A percentile compares a stretch with the other conserved stretches of the same genome.
Evolutionary conservation across 2,888 invertebrate species (phyloP).

Genomic region (Sphaeridia pumilis): DNA sequence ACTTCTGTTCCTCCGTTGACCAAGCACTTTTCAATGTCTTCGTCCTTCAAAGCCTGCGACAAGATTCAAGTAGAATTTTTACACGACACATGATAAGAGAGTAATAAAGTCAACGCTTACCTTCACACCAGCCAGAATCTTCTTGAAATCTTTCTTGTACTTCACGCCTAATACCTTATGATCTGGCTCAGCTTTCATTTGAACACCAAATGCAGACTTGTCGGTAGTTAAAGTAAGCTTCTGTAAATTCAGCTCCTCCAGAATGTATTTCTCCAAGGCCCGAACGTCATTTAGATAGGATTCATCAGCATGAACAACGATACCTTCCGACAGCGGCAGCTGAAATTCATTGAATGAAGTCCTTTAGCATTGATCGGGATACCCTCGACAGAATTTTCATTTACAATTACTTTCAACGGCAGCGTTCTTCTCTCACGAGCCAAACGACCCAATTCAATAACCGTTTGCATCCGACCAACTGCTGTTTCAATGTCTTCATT

Average conservation of each 20-base stretch:
- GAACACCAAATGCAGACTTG: slow-evolving; percentile 83
- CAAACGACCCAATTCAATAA: slow-evolving; percentile 86
- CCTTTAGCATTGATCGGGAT: too few relatives aligned
- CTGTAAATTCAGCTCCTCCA: slow-evolving; percentile 86
- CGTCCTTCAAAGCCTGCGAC: slow-evolving; percentile 52
- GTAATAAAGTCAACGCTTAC: slow-evolving; percentile 27
- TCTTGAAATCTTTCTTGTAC: slow-evolving; percentile 80
- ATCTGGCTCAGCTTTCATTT: slow-evolving; percentile 85
- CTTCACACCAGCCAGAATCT: slow-evolving; percentile 69
- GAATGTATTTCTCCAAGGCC: slow-evolving; percentile 68
- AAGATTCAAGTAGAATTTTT: background rate
- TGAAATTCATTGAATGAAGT: slow-evolving; percentile 34
- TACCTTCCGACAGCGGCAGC: slow-evolving; percentile 89
- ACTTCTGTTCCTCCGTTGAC: slow-evolving; percentile 58
- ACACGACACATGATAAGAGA: background rate
- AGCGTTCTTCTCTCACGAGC: slow-evolving; percentile 85
- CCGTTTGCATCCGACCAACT: slow-evolving; percentile 83
- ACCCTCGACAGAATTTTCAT: background rate
- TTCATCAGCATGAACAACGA: slow-evolving; percentile 80
- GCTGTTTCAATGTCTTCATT: slow-evolving; percentile 76
- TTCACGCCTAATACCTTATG: slow-evolving; percentile 80
- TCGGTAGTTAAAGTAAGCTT: slow-evolving; percentile 73
- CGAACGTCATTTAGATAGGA: slow-evolving; percentile 64
- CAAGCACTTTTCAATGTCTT: slow-evolving; percentile 64
- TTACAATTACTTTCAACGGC: slow-evolving; percentile 59